Base-by-base conservation (phyloP, 1,140 invertebrate species). In the Zaprionus kolodkinae region DNA sequence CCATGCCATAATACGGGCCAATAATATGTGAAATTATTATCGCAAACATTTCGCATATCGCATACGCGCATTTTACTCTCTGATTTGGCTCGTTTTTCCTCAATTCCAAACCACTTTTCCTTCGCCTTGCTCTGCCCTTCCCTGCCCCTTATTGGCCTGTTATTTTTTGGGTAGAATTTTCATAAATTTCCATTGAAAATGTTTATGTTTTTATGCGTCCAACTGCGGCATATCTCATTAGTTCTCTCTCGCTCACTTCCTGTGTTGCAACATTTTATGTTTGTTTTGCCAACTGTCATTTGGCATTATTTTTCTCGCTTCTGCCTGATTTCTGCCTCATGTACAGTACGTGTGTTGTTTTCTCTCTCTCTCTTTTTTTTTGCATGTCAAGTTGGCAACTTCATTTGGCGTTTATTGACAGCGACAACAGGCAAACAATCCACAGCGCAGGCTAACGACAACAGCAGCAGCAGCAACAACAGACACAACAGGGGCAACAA, bases 21-120 rank as follows among this genome's bases (percentile, higher is more conserved):
- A 89, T 89, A 90, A 89, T 79, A 81, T 76, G 63, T 64, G 72
- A 81, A 89, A 89, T 89, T 89, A 90, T 89, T 89, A 83, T 74
- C 78, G 73, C 86, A 89, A 78, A 78, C 68, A 73, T 78, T 74
- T 45, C 40, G 40, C 65, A 60, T 63, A 74, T 78, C 71, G 74
- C 68, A 69, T 35, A 56, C 63, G 45, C 75, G 84, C 81, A 84
- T 88, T 87, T 7, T 15, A 62, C 64, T 66, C 54, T 69, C 77
- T 76, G 78, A 86, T 86, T 85, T 86, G 43, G 21, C 40, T 52
- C 50, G 62, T 15, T 45, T 45, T 45, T 45, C n/a, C 40, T n/a
- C 35, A 60, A 27, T 48, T 38, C 63, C 56, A 21, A 1, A 13
- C 27, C 12, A 9, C 7, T 48, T 52, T 17, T n/a, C 6, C 36